Evolutionary conservation across 2,888 invertebrate genomes (phyloP).

Genomic region (Villa cingulata): DNA sequence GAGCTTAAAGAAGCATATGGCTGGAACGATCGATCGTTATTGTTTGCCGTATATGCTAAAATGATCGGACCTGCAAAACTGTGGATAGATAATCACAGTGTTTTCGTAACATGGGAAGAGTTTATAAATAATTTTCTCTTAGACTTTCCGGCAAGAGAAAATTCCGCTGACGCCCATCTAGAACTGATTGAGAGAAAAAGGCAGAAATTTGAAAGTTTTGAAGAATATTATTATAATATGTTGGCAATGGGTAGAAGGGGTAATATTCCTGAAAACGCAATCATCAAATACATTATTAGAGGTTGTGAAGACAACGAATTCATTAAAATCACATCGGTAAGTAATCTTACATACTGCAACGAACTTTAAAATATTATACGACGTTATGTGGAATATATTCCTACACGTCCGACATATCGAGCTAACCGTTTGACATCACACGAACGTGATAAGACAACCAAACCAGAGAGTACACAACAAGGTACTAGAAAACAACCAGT

Average conservation of each 20-base stretch:
- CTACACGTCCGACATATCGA: too few relatives aligned
- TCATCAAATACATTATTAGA: not conserved
- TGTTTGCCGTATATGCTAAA: not conserved
- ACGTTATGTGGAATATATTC: not conserved
- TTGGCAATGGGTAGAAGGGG: not conserved
- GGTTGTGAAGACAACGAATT: not conserved
- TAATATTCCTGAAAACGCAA: not conserved
- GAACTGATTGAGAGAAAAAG: not conserved
- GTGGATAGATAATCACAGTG: not conserved
- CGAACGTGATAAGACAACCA: too few relatives aligned
- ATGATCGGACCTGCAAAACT: constrained; percentile 3
- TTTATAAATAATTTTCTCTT: not conserved
- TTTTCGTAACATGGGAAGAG: too few relatives aligned
- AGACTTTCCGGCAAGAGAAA: not conserved
- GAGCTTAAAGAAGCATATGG: not conserved
- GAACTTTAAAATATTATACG: too few relatives aligned
- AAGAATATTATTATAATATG: constrained; percentile 1
- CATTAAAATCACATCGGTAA: too few relatives aligned
- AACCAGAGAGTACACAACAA: too few relatives aligned
- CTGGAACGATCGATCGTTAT: not conserved
- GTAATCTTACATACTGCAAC: too few relatives aligned
- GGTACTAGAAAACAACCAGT: too few relatives aligned
- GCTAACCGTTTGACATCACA: too few relatives aligned
- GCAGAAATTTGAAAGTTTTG: not conserved
- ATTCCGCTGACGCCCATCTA: constrained; percentile 1